Evolutionary conservation across 2,113 vertebrate species (phyloP).

Genomic region (Xiphophorus hellerii): DNA sequence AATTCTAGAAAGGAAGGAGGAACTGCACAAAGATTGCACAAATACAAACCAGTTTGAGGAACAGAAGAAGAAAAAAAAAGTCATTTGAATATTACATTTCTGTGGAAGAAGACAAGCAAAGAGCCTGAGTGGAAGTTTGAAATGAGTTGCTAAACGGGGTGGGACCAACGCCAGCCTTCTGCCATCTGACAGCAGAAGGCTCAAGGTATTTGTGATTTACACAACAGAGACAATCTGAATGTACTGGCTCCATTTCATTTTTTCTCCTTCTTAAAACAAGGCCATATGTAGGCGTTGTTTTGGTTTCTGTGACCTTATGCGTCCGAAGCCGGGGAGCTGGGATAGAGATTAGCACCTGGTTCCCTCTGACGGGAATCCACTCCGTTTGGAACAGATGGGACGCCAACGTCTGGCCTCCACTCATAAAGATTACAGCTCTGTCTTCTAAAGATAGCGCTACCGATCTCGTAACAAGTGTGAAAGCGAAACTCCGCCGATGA

Average conservation of each 20-base stretch:
- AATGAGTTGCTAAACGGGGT: not conserved
- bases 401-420: constrained; percentile 1
- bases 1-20: constrained; percentile 4
- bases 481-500: constrained; percentile 9
- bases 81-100: constrained; percentile 14
- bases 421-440: constrained; percentile 14
- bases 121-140: not conserved
- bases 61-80: constrained; percentile 25
- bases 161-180: not conserved
- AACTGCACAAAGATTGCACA: constrained; percentile 39
- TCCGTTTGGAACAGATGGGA: not conserved
- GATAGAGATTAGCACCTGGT: constrained; percentile 53
- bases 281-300: not conserved
- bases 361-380: constrained; percentile 5
- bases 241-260: not conserved
- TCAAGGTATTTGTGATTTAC: constrained; percentile 24
- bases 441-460: not conserved
- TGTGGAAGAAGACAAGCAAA: constrained; percentile 10
- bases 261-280: not conserved
- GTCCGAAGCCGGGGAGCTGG: constrained; percentile 7
- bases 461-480: not conserved
- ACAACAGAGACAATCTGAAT: constrained; percentile 18
- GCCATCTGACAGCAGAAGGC: not conserved
- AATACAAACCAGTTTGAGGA: constrained; percentile 44
- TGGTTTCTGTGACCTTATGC: constrained; percentile 35